phyloP scores from a whole-genome alignment of 1,140 invertebrate genomes.

The Cotesia chilonis region DNA sequence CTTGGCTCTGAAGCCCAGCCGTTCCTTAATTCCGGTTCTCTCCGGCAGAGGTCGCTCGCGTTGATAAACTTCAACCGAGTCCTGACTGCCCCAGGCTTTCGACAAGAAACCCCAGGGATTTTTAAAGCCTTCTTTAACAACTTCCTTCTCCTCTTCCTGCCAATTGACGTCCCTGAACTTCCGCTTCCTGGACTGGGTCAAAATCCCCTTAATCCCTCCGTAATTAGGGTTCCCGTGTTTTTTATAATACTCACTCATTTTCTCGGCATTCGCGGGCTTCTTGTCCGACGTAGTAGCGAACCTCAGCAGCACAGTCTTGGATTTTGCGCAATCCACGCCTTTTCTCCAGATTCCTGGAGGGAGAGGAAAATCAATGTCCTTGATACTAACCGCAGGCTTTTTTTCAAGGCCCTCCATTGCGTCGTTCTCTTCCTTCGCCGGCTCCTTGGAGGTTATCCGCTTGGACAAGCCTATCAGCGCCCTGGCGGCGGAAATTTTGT shows the following conservation, averaged over 20 bases:
- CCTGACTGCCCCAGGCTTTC: slow-evolving; percentile 73
- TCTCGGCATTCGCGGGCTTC: slow-evolving; percentile 70
- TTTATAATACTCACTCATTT: slow-evolving; percentile 72
- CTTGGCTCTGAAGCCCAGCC: slow-evolving; percentile 55
- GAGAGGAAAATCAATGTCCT: slow-evolving; percentile 67
- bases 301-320: slow-evolving; percentile 75
- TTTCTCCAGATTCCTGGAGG: slow-evolving; percentile 81
- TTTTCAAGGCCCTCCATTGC: slow-evolving; percentile 41
- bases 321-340: slow-evolving; percentile 70
- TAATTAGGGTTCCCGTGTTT: slow-evolving; percentile 74
- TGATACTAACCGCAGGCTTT: slow-evolving; percentile 56
- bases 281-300: slow-evolving; percentile 76
- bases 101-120: slow-evolving; percentile 80
- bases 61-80: slow-evolving; percentile 65
- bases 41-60: slow-evolving; percentile 20
- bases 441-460: slow-evolving; percentile 60
- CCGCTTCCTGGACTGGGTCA: slow-evolving; percentile 36
- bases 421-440: slow-evolving; percentile 37
- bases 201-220: slow-evolving; percentile 60
- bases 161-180: slow-evolving; percentile 52
- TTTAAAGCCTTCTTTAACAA: slow-evolving; percentile 61
- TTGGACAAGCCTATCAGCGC: slow-evolving; percentile 73
- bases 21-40: slow-evolving; percentile 52
- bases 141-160: slow-evolving; percentile 47
- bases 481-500: slow-evolving; percentile 75